Percentiles rank a stretch among this genome's conserved stretches.
Conservation (phyloP, 2,113 vertebrate genomes). For the Phoenicopterus ruber region DNA sequence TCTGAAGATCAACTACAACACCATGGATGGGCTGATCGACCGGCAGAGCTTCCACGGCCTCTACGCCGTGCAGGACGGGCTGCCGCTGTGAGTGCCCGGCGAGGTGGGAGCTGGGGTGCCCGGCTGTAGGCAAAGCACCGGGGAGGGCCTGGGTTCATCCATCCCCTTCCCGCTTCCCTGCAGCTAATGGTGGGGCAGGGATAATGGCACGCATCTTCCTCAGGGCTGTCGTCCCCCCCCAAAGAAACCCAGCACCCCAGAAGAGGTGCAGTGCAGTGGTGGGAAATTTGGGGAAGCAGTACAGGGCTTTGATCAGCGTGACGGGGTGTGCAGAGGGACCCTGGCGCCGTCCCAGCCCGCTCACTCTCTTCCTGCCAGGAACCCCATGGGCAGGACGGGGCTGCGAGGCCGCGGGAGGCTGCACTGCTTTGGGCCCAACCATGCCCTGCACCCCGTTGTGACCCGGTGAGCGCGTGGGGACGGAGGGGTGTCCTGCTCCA, state of each 20-base stretch:
- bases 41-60: constrained; percentile 71
- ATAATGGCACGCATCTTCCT: accelerated
- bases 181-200: accelerated
- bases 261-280: background rate
- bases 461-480: constrained; percentile 76
- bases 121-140: accelerated
- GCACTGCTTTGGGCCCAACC: constrained; percentile 83
- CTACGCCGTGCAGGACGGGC: constrained; percentile 46
- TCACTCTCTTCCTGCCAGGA: constrained; percentile 67
- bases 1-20: constrained; percentile 71
- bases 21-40: constrained; percentile 61
- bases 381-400: constrained; percentile 90
- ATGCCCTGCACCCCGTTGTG: constrained; percentile 79
- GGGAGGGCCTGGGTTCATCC: background rate
- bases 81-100: constrained; percentile 70
- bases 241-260: too few species aligned
- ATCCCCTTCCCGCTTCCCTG: background rate
- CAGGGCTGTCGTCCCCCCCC: background rate
- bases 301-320: accelerated
- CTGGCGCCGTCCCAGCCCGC: accelerated
- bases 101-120: too few species aligned
- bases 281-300: background rate
- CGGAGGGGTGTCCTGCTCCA: too few species aligned
- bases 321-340: accelerated
- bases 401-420: constrained; percentile 83